Evolutionary conservation across 1,140 invertebrate species (phyloP), one percentile per base, ranked within the genome.

Genomic region (Cherax quadricarinatus): DNA sequence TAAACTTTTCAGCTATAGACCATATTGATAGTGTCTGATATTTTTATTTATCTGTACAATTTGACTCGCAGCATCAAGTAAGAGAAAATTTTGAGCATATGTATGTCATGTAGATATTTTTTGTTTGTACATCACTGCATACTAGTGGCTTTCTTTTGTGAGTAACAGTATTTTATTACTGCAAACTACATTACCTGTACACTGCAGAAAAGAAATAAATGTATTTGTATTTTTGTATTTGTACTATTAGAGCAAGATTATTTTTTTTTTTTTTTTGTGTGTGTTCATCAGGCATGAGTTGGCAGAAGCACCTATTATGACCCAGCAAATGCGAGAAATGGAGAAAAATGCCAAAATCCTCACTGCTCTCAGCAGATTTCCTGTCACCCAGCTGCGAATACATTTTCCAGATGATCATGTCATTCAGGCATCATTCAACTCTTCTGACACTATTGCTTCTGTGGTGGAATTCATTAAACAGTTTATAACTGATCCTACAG

Each of bases 381-480:
- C 92, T 7, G 86, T 93, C 9, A 93, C 92, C 53, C 92, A 86
- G 24, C 66, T 93, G 16, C 53, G 92, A 53, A 75, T 93, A 82
- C 60, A 81, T 60, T 93, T 93, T 48, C 92, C 92, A 4, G 92
- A 93, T 49, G 51, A 86, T 41, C 53, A 85, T n/a, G 88, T 89
- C 30, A 93, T 93, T 49, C 92, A 93, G 49, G 92, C 92, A 53
- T 60, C 87, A 14, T 93, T 93, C 30, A 93, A 89, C 60, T 87
- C 92, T 0, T 66, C 41, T 7, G 82, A 93, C 41, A 89, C 87
- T 21, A 49, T 93, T 30, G 75, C 73, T 30, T n/a, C 30, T 1
- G 87, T 93, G 10, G 73, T 86, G 12, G 24, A 62, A n/a, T 89
- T 89, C 60, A 4, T 93, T 16, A 53, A 73, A 30, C 87, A 82